A percentile compares a stretch with the other conserved stretches of the same genome.
phyloP scores from a whole-genome alignment of 1,140 invertebrate species.

The Gryllus bimaculatus region DNA sequence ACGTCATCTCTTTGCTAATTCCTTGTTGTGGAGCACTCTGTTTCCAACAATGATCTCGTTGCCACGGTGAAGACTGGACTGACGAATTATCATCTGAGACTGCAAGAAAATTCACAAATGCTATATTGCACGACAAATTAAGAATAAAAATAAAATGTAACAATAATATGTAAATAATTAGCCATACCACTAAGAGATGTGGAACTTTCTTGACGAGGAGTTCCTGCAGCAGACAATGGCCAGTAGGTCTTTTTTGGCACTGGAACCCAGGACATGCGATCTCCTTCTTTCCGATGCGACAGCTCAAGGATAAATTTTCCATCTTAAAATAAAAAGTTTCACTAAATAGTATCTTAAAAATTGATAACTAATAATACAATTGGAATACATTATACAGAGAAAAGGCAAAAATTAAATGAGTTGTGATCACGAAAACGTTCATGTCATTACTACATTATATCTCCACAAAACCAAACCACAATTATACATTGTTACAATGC shows the following conservation, averaged over 20 bases:
- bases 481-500: too few relatives aligned
- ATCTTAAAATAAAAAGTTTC: constrained; percentile 37
- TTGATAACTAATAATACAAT: background rate
- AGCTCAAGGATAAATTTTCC: constrained; percentile 81
- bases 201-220: constrained; percentile 50
- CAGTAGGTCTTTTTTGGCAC: constrained; percentile 78
- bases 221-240: constrained; percentile 58
- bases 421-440: background rate
- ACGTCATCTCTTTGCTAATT: constrained; percentile 59
- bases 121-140: background rate
- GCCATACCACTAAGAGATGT: constrained; percentile 51
- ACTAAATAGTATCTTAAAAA: constrained; percentile 2
- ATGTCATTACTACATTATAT: background rate
- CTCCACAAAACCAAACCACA: too few relatives aligned
- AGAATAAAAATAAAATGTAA: constrained; percentile 13
- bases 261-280: constrained; percentile 72
- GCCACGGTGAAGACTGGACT: constrained; percentile 78
- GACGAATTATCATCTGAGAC: constrained; percentile 83
- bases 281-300: constrained; percentile 68
- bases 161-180: background rate
- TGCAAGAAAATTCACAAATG: constrained; percentile 29
- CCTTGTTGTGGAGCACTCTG: constrained; percentile 60
- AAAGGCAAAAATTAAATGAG: background rate
- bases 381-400: background rate
- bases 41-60: constrained; percentile 79